Base-by-base conservation (phyloP, 2,888 invertebrate species). In the Drosophila subsilvestris region DNA sequence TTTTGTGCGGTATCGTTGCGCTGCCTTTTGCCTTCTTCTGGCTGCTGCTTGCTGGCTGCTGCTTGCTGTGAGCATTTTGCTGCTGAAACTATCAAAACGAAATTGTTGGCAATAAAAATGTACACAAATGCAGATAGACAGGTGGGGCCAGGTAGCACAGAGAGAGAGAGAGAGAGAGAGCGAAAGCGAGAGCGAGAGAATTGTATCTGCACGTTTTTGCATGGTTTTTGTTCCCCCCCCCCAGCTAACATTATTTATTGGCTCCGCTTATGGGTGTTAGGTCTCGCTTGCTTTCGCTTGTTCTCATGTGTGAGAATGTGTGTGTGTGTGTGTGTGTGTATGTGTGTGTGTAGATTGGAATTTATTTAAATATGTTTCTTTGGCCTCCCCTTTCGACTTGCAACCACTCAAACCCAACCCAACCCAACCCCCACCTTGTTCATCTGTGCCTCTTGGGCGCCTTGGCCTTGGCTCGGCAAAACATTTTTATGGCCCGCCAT, bases 401-500 rank as follows among this genome's bases (percentile, higher is more conserved):
- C 25, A 25, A 25, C 18, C 22, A 20, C 8, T 22, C n/a, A 14
- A 32, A 14, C 12, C 25, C 5, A n/a, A n/a, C n/a, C n/a, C n/a
- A n/a, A n/a, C n/a, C n/a, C n/a, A n/a, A n/a, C n/a, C n/a, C n/a
- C n/a, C n/a, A n/a, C 32, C 32, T 32, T 12, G 32, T 32, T 54
- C 25, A 9, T 10, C 42, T 22, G 10, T 54, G 43, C 42, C 18
- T 20, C 20, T 55, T 49, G 55, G 20, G 44, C 54, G 44, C 17
- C 29, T 42, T 58, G 42, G 44, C 43, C 51, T 74, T 62, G 56
- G 60, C 74, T 63, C 63, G 37, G 62, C 68, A 68, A 87, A 87
- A 79, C 71, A 85, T 79, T 83, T 83, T 85, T 83, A 83, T 83
- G 68, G 88, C 86, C 83, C 82, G 88, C 86, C 88, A 83, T 79